Conservation (phyloP, 2,888 invertebrate genomes). For the Petrolisthes manimaculis region DNA sequence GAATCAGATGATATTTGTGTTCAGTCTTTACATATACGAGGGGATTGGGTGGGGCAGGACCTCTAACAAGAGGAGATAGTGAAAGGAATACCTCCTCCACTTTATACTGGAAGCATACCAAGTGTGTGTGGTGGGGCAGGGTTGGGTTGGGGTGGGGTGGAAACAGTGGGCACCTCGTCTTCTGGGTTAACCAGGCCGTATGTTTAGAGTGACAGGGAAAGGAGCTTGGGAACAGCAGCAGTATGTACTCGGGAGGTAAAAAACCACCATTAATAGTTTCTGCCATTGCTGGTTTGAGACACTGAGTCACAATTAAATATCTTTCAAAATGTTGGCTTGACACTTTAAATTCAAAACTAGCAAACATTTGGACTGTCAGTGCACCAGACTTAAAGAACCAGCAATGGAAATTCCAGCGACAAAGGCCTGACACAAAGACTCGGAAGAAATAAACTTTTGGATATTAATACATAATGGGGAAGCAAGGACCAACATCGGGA, state of each 20-base stretch:
- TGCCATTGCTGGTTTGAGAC: too few species aligned
- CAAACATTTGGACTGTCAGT: too few species aligned
- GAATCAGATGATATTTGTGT: conserved; percentile 44
- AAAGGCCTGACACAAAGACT: neutral
- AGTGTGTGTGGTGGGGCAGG: neutral
- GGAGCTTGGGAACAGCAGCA: neutral
- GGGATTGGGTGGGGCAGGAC: neutral
- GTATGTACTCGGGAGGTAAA: neutral
- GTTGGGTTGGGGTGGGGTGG: too few species aligned
- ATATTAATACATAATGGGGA: neutral
- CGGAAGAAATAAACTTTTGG: too few species aligned
- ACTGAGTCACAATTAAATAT: too few species aligned
- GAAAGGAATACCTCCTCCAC: conserved; percentile 29
- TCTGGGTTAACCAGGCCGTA: neutral
- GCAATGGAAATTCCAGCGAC: too few species aligned
- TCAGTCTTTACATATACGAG: conserved; percentile 8
- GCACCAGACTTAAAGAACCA: too few species aligned
- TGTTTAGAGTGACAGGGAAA: neutral
- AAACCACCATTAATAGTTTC: neutral
- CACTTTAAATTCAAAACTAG: too few species aligned
- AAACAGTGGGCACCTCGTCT: neutral
- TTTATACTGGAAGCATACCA: conserved; percentile 28
- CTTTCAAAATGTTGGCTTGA: too few species aligned
- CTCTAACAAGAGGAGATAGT: conserved; percentile 16
- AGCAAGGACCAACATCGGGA: neutral